phyloP scores from a whole-genome alignment of 2,797 vertebrate genomes.

The Aldrovandia affinis region DNA sequence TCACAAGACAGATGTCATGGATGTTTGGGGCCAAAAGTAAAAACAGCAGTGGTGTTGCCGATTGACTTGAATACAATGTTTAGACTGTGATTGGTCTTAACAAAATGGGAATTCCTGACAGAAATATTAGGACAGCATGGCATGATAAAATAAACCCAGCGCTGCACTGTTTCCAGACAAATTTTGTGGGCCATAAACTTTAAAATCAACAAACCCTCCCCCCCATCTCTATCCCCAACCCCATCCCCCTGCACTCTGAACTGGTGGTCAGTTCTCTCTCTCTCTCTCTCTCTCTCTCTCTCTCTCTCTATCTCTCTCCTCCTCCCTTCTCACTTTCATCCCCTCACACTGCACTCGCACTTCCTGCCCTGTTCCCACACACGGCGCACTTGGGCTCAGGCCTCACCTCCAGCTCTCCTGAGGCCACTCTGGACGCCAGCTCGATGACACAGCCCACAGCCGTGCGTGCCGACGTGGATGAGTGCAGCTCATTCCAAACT shows the following conservation, averaged over 20 bases:
- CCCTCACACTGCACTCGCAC: slow-evolving; percentile 55
- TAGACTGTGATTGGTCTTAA: slow-evolving; percentile 78
- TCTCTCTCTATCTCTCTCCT: slow-evolving; percentile 39
- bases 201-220: slow-evolving; percentile 67
- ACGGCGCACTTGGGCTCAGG: slow-evolving; percentile 72
- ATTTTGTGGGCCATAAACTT: slow-evolving; percentile 76
- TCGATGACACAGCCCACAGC: slow-evolving; percentile 89
- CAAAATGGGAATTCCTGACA: slow-evolving; percentile 76
- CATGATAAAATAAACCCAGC: slow-evolving; percentile 77
- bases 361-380: slow-evolving; percentile 78
- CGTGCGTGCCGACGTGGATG: slow-evolving; percentile 77
- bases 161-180: slow-evolving; percentile 75
- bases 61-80: slow-evolving; percentile 72
- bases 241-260: slow-evolving; percentile 68
- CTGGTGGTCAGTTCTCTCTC: slow-evolving; percentile 35
- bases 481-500: slow-evolving; percentile 89
- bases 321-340: slow-evolving; percentile 51
- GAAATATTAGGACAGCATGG: slow-evolving; percentile 68
- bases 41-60: slow-evolving; percentile 70
- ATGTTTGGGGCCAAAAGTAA: slow-evolving; percentile 74
- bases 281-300: slow-evolving; percentile 40
- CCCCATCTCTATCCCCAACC: slow-evolving; percentile 40
- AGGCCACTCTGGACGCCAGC: slow-evolving; percentile 82
- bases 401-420: slow-evolving; percentile 85
- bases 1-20: slow-evolving; percentile 66